Evolutionary conservation across 2,113 vertebrate genomes (phyloP).

Genomic region (Chrysemys picta): DNA sequence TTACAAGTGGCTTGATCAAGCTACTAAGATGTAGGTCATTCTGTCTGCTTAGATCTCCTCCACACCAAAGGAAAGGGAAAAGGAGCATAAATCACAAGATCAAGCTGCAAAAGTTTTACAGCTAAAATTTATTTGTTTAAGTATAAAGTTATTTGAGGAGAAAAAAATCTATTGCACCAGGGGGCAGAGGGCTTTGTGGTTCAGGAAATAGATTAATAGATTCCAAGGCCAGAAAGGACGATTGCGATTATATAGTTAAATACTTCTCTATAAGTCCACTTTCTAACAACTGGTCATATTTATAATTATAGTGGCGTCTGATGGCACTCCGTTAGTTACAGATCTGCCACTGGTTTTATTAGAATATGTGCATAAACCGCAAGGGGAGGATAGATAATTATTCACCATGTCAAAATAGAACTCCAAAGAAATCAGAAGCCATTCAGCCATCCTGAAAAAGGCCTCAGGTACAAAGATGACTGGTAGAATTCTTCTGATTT

Average conservation of each 20-base stretch:
- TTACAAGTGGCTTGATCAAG: not conserved
- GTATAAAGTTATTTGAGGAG: not conserved
- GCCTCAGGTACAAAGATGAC: not conserved
- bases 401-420: not conserved
- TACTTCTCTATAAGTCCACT: not conserved
- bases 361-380: not conserved
- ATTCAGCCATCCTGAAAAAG: not conserved
- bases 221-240: not conserved
- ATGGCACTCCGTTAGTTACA: not conserved
- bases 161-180: not conserved
- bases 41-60: not conserved
- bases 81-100: conserved; percentile 17
- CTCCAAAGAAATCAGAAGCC: conserved; percentile 14
- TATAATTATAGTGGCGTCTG: conserved; percentile 7
- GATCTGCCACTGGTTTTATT: not conserved
- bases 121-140: conserved; percentile 28
- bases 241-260: not conserved
- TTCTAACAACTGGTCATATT: not conserved
- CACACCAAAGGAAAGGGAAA: conserved; percentile 19
- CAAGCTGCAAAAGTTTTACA: conserved; percentile 29
- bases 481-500: not conserved
- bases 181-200: not conserved
- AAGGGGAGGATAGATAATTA: not conserved
- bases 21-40: not conserved
- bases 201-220: not conserved